Percentiles rank a stretch among this genome's conserved stretches.
phyloP scores from a whole-genome alignment of 1,140 invertebrate species.

The Nephotettix cincticeps region DNA sequence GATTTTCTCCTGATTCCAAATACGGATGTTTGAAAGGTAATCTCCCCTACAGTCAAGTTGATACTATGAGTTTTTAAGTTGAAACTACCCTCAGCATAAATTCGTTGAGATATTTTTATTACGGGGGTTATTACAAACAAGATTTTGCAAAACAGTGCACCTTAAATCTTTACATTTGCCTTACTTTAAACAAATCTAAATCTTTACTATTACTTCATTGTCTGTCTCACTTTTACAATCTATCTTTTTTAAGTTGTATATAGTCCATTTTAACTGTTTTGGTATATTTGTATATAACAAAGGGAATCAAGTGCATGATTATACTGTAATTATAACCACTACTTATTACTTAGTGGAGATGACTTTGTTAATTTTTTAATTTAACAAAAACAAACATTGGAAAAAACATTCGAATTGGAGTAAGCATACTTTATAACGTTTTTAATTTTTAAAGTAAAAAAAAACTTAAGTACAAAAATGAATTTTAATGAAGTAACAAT shows the following conservation, averaged over 20 bases:
- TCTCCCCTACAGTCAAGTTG: constrained; percentile 40
- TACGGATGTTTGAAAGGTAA: constrained; percentile 96
- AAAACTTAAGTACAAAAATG: too few species aligned
- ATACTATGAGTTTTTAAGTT: neutral
- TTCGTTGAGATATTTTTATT: neutral
- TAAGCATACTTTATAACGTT: too few species aligned
- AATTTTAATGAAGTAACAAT: too few species aligned
- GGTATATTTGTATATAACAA: neutral
- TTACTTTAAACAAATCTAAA: neutral
- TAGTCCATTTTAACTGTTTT: neutral
- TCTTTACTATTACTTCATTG: constrained; percentile 6
- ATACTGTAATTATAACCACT: too few species aligned
- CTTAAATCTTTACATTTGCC: neutral
- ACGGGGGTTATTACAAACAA: neutral
- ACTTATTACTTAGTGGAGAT: too few species aligned
- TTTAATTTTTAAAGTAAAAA: too few species aligned
- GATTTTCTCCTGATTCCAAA: constrained; percentile 83
- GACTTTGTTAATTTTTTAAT: too few species aligned
- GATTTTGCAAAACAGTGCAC: constrained; percentile 14
- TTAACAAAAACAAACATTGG: too few species aligned
- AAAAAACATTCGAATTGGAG: too few species aligned
- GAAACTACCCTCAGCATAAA: neutral
- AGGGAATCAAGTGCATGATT: constrained; percentile 12
- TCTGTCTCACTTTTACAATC: constrained; percentile 2
- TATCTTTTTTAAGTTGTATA: neutral